phyloP scores from a whole-genome alignment of 2,113 vertebrate species.

The Otis tarda region DNA sequence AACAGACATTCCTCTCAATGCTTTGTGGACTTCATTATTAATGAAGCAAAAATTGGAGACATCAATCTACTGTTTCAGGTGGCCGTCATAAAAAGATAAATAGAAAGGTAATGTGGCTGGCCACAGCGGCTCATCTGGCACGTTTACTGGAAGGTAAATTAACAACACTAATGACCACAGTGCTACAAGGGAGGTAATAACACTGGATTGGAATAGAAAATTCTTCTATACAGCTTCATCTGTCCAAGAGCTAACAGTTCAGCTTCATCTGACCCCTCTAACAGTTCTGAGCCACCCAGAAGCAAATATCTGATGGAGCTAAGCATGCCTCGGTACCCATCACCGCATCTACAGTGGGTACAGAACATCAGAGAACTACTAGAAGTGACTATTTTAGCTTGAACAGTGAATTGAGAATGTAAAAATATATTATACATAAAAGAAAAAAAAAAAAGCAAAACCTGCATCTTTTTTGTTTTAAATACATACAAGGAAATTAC shows the following conservation, averaged over 20 bases:
- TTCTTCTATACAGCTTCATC: neutral
- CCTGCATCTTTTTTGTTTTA: neutral
- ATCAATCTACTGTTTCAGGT: slow-evolving; percentile 20
- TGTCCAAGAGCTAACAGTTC: neutral
- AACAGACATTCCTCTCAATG: neutral
- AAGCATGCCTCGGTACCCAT: fast-evolving
- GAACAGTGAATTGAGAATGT: neutral
- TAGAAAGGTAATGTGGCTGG: neutral
- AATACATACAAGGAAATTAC: neutral
- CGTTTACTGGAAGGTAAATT: neutral
- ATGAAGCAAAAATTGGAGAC: slow-evolving; percentile 1
- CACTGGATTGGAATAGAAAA: neutral
- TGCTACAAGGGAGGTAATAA: neutral
- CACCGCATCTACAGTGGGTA: fast-evolving
- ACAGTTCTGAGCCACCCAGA: neutral
- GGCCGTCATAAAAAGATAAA: neutral
- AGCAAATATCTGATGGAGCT: neutral
- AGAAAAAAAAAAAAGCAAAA: neutral
- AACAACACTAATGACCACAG: neutral
- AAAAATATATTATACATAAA: neutral
- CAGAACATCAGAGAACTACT: neutral
- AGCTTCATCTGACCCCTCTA: neutral
- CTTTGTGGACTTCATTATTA: neutral
- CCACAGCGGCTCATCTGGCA: neutral
- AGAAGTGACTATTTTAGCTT: neutral